These are phyloP conservation scores for Aspidiotus rigidus DNA, from an alignment of 2,888 invertebrate genomes.

Conservation along the genomic window DNA sequence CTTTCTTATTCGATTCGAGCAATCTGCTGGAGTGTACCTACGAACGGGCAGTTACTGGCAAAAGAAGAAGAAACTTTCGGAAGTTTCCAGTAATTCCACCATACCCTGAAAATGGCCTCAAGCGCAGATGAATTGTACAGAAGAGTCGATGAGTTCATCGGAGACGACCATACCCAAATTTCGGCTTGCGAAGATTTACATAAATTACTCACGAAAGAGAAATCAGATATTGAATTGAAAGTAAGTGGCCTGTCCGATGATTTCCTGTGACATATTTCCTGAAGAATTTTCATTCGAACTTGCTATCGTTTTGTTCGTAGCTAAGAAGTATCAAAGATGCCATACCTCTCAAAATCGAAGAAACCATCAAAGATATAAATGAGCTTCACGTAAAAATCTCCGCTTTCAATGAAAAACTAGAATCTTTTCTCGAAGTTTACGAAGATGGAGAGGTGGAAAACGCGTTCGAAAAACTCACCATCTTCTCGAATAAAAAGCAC, in stretches of 20 bases:
- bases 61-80: too few relatives aligned
- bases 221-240: slow-evolving; percentile 18
- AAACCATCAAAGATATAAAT: neutral
- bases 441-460: slow-evolving; percentile 18
- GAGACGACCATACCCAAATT: slow-evolving; percentile 16
- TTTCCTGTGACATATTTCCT: too few relatives aligned
- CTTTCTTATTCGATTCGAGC: too few relatives aligned
- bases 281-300: too few relatives aligned
- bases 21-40: too few relatives aligned
- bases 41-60: too few relatives aligned
- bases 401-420: slow-evolving; percentile 7
- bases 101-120: too few relatives aligned
- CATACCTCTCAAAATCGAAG: slow-evolving; percentile 10
- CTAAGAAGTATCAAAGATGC: neutral
- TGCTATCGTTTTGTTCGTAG: neutral
- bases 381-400: slow-evolving; percentile 1
- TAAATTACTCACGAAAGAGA: slow-evolving; percentile 9
- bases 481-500: slow-evolving; percentile 11
- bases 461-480: slow-evolving; percentile 20
- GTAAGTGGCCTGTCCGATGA: neutral
- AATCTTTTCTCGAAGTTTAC: slow-evolving; percentile 11
- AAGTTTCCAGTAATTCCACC: too few relatives aligned
- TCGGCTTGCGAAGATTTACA: slow-evolving; percentile 16
- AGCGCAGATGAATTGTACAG: slow-evolving; percentile 1
- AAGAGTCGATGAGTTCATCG: slow-evolving; percentile 21